Conservation (phyloP, 37 sponge, comb jelly and placozoan species). For the Ephydatia muelleri region DNA sequence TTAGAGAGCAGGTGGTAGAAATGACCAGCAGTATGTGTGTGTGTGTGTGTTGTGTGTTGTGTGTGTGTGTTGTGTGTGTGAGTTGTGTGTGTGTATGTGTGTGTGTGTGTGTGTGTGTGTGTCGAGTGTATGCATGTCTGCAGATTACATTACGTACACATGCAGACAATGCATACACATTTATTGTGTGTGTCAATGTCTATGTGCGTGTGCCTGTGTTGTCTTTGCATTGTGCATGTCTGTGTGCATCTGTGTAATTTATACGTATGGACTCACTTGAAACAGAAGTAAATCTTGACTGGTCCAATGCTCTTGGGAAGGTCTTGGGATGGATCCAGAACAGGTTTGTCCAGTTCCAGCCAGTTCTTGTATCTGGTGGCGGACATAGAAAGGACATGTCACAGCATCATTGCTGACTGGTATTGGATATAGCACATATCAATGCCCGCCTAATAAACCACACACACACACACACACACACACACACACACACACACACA, state of each 20-base stretch:
- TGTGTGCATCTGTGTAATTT: constrained; percentile 11
- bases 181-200: constrained; percentile 17
- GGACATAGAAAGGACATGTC: neutral
- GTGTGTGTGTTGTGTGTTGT: too few species aligned
- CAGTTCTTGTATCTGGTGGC: constrained; percentile 71
- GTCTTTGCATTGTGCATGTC: neutral
- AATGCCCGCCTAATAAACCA: too few species aligned
- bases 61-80: too few species aligned
- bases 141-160: too few species aligned
- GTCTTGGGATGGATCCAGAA: constrained; percentile 76
- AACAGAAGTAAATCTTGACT: constrained; percentile 43
- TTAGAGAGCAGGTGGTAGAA: constrained; percentile 8
- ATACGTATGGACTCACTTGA: constrained; percentile 47
- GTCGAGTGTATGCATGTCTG: too few species aligned
- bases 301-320: constrained; percentile 57
- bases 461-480: constrained; percentile 26
- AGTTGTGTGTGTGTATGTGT: too few species aligned
- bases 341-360: constrained; percentile 76
- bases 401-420: too few species aligned
- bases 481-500: constrained; percentile 31
- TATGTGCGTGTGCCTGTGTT: constrained; percentile 20
- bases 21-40: neutral
- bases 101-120: constrained; percentile 27
- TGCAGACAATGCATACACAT: too few species aligned
- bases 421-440: too few species aligned